Evolutionary conservation across 1,140 invertebrate genomes (phyloP), one percentile per base, ranked within the genome.

Genomic region (Mya arenaria): DNA sequence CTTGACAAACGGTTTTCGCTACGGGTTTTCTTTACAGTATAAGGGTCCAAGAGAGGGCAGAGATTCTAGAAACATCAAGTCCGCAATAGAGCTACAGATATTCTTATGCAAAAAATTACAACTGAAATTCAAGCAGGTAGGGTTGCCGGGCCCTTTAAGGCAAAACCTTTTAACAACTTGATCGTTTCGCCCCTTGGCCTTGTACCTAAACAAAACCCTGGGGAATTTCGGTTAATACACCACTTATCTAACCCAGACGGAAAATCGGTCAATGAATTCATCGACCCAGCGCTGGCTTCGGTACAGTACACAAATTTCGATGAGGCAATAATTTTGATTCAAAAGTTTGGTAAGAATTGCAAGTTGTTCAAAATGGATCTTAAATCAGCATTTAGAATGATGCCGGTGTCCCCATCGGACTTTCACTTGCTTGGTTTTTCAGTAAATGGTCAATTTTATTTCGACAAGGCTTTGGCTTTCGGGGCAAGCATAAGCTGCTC

Each of bases 221-320:
- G 62, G 3, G 41, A 80, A 37, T 62, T 74, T 32, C 25, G 34
- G 6, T 30, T 41, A 23, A 73, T 73, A 58, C 73, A 83, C 55
- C 74, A 83, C 44, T 58, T 85, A 19, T 83, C 81, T 1, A 77
- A 74, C 34, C 81, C 81, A 30, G 34, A 44, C 23, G 30, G 72
- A 2, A 39, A 62, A 17, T 84, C 74, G 1, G 56, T 82, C 2
- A 82, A 84, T 28, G 73, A 86, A 28, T 75, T 58, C 56, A 78
- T 84, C 73, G n/a, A n/a, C n/a, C n/a, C n/a, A n/a, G n/a, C n/a
- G n/a, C n/a, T n/a, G n/a, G n/a, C n/a, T n/a, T n/a, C n/a, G n/a
- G n/a, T n/a, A n/a, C n/a, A n/a, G n/a, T n/a, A n/a, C n/a, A n/a
- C n/a, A n/a, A n/a, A n/a, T n/a, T n/a, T n/a, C n/a, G n/a, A n/a